phyloP scores from a whole-genome alignment of 2,797 vertebrate genomes.

The Simalia tracyae region DNA sequence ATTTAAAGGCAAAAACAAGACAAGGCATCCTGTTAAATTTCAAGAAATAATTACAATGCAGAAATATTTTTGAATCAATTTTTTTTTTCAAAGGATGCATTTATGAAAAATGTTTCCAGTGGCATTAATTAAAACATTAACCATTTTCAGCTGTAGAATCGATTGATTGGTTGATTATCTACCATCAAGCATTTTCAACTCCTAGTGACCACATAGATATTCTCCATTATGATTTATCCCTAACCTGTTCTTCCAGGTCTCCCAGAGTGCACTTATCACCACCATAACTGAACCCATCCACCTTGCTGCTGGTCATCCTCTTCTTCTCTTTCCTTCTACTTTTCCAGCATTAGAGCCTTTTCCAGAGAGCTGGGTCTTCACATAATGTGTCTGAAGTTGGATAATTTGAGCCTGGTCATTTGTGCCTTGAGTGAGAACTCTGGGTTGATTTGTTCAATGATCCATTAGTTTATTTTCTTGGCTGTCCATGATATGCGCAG shows the following conservation, averaged over 20 bases:
- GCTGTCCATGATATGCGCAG: background rate
- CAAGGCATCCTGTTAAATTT: background rate
- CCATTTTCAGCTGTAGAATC: background rate
- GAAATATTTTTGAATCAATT: background rate
- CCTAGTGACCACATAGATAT: background rate
- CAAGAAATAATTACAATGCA: background rate
- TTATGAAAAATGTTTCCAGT: background rate
- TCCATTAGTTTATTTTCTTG: background rate
- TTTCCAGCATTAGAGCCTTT: background rate
- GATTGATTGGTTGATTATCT: background rate
- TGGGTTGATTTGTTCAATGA: background rate
- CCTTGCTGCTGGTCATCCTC: background rate
- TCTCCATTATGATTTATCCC: too few species aligned
- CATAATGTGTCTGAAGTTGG: background rate
- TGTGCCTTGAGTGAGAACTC: too few species aligned
- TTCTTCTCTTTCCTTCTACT: background rate
- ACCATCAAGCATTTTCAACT: background rate
- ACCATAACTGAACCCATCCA: background rate
- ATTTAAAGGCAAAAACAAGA: slow-evolving; percentile 9
- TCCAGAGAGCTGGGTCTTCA: background rate
- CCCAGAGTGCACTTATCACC: background rate
- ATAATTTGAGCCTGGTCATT: background rate
- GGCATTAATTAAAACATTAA: background rate
- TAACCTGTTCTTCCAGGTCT: background rate
- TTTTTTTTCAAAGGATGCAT: background rate